Evolutionary conservation across 37 sponge, comb jelly and placozoan species (phyloP), one percentile per base, ranked within the genome.

Genomic region (Bolinopsis microptera): DNA sequence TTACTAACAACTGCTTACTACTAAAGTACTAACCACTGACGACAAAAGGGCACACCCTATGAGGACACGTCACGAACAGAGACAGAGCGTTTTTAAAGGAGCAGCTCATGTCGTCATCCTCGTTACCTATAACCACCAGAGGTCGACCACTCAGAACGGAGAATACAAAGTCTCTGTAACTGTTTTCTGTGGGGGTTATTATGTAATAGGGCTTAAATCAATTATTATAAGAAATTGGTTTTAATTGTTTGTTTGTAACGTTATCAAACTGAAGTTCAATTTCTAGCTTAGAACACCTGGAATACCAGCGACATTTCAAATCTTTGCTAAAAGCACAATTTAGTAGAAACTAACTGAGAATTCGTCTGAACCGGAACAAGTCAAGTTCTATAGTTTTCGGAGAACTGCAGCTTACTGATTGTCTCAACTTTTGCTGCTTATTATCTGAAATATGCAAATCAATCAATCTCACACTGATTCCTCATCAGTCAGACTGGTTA

Each of bases 41-140:
- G 5, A 48, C 61, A 48, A 13, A 48, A 13, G 61, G 5, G 61
- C 61, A 48, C 9, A 13, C 13, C 5, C 36, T 21, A 1, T 28
- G 80, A 3, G 35, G 80, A 18, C 80, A 77, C 36, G 80, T 77
- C 2, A 77, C 80, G 37, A 77, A 77, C 80, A 77, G 36, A 1
- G 80, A 77, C 80, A 77, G 80, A 1, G 80, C 80, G 36, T 77
- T 77, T 36, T 16, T 77, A 3, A 77, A 16, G 21, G 80, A 32
- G 32, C 36, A 77, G 35, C 80, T 35, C 9, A 35, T 33, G 1
- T 77, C 37, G 34, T 77, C 80, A 0, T 77, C 37, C 33, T 77
- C 80, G 36, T 77, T 27, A 35, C 80, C 80, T 8, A 77, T 21
- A 5, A 77, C 1, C 2, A 77, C 36, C 36, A 77, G 9, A 21